Percentiles rank a stretch among this genome's conserved stretches.
Conservation (phyloP, 2,888 invertebrate species). For the Drosophila prostipennis region DNA sequence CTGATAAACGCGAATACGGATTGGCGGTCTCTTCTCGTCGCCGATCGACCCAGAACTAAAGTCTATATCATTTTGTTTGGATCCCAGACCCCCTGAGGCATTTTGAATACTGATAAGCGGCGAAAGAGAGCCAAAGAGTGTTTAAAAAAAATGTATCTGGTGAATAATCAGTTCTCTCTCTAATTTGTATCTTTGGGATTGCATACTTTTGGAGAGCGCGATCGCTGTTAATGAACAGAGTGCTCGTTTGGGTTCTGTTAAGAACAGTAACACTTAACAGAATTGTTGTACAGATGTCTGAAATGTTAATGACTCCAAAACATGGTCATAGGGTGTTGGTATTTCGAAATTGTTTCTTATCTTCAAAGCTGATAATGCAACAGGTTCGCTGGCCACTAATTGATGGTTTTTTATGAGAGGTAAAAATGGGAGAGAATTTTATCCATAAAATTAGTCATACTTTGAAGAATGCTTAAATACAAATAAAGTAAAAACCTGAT, state of each 20-base stretch:
- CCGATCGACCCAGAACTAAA: slow-evolving; percentile 56
- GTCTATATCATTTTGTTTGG: slow-evolving; percentile 25
- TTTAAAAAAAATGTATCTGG: neutral
- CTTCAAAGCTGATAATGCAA: slow-evolving; percentile 26
- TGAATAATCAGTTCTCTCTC: neutral
- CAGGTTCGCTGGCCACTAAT: slow-evolving; percentile 31
- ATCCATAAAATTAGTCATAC: slow-evolving; percentile 2
- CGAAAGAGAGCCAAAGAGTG: slow-evolving; percentile 1
- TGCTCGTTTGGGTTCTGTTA: slow-evolving; percentile 1
- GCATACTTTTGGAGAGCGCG: slow-evolving; percentile 11
- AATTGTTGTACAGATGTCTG: slow-evolving; percentile 8
- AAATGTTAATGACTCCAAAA: slow-evolving; percentile 30
- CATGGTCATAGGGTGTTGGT: slow-evolving; percentile 6
- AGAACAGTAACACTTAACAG: neutral
- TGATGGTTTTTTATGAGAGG: slow-evolving; percentile 12
- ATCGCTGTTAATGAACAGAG: slow-evolving; percentile 9
- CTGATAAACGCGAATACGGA: slow-evolving; percentile 9
- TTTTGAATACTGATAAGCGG: slow-evolving; percentile 55
- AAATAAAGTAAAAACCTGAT: neutral
- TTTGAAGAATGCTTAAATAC: neutral
- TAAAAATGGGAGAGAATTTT: neutral
- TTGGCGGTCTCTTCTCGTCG: slow-evolving; percentile 16
- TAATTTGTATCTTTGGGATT: neutral
- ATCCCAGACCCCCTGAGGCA: slow-evolving; percentile 47
- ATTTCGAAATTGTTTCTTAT: slow-evolving; percentile 31